These are phyloP conservation scores for Tetranychus cinnabarinus DNA, from an alignment of 1,140 invertebrate species.

Conservation along the genomic window DNA sequence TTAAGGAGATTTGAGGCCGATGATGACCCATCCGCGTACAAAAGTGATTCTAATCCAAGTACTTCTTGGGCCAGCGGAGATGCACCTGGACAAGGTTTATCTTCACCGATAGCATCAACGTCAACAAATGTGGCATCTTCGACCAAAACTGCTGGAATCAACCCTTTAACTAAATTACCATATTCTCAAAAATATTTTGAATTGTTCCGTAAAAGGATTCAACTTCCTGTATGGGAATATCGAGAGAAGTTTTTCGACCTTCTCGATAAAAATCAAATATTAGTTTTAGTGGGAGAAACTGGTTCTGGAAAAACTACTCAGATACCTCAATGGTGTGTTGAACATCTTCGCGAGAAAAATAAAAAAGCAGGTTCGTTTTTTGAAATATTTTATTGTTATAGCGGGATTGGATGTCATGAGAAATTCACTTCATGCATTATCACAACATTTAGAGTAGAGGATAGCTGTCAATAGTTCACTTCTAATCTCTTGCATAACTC, in stretches of 20 bases:
- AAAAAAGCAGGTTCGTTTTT: conserved; percentile 27
- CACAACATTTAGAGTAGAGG: too few relatives aligned
- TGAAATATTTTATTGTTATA: too few relatives aligned
- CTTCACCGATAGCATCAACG: not conserved
- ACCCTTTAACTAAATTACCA: conserved; percentile 44
- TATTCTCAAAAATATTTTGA: conserved; percentile 35
- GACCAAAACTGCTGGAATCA: conserved; percentile 17
- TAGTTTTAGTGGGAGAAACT: conserved; percentile 85
- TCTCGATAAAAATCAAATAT: conserved; percentile 63
- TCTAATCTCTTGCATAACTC: too few relatives aligned
- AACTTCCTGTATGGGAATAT: conserved; percentile 93
- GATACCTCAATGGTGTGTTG: conserved; percentile 63
- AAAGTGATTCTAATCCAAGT: not conserved
- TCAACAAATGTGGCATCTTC: not conserved
- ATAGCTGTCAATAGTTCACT: too few relatives aligned
- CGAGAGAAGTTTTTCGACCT: conserved; percentile 81
- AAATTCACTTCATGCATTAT: too few relatives aligned
- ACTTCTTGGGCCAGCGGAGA: not conserved
- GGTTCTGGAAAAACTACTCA: conserved; percentile 93
- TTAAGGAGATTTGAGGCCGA: not conserved
- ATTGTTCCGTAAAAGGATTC: conserved; percentile 41
- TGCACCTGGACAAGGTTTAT: not conserved
- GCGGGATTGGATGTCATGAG: too few relatives aligned
- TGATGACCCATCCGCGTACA: not conserved
- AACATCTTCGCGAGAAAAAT: conserved; percentile 42